These are phyloP conservation scores for Molanna angustata DNA, from an alignment of 2,888 invertebrate genomes.

Conservation along the genomic window DNA sequence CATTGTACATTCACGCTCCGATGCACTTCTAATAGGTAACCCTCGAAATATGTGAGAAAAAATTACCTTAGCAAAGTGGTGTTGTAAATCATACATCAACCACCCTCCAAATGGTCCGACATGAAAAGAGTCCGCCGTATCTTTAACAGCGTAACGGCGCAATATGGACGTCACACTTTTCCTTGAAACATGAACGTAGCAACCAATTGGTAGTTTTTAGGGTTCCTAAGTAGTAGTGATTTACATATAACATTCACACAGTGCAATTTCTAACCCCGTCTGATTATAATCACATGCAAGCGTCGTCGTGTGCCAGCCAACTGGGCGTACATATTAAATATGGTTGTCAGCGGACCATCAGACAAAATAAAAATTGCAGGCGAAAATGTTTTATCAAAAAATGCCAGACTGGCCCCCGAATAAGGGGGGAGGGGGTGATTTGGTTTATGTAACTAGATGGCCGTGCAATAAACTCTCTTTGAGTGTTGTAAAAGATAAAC, in stretches of 20 bases:
- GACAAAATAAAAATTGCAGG: too few species aligned
- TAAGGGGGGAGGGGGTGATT: too few species aligned
- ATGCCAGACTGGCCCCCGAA: too few species aligned
- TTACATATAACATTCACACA: constrained; percentile 24
- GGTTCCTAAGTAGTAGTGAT: constrained; percentile 23
- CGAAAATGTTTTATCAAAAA: too few species aligned
- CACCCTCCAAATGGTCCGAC: neutral
- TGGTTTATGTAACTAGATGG: too few species aligned
- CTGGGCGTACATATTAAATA: neutral
- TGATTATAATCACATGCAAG: constrained; percentile 25
- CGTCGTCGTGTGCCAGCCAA: constrained; percentile 12
- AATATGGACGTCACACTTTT: neutral
- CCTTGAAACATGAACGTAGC: neutral
- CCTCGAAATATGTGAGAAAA: too few species aligned
- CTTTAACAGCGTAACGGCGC: neutral
- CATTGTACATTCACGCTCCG: too few species aligned
- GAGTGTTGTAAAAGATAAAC: too few species aligned
- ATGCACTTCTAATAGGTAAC: too few species aligned
- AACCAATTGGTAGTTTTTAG: constrained; percentile 20
- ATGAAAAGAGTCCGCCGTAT: neutral
- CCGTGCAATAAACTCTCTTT: too few species aligned
- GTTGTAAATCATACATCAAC: neutral
- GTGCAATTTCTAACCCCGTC: constrained; percentile 27
- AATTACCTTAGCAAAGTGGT: neutral
- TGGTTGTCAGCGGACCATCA: too few species aligned